Evolutionary conservation across 2,113 vertebrate genomes (phyloP), one percentile per base, ranked within the genome.

Genomic region (Lepus americanus): DNA sequence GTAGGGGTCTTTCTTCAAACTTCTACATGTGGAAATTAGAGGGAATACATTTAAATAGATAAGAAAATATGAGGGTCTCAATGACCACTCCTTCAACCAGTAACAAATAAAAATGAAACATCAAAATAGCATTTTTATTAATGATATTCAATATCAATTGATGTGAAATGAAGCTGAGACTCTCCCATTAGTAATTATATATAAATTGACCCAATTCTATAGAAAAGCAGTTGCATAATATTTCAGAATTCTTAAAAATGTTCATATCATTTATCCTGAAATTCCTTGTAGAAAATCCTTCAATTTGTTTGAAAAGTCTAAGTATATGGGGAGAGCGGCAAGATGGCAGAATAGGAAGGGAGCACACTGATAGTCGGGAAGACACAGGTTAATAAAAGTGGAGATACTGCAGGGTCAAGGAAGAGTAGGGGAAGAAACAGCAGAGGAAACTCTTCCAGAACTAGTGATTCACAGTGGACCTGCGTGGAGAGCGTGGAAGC

Each of bases 81-180:
- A 7, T 3, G 83, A 51, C 39, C 49, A 59, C 93, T 14, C 66
- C 69, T 82, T 86, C 19, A 93, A 64, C n/a, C 22, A 22, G 1
- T 66, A n/a, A 92, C 36, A 79, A 63, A 69, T 74, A 31, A 53
- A 93, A 97, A 91, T 19, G 36, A 76, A 93, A 74, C 3, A 85
- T 73, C 6, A 92, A 92, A 76, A 59, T 83, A 44, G 10, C 12
- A 69, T 44, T 90, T 81, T 85, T 81, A 67, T 53, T 36, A 64
- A 9, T 61, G 63, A 84, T 67, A 55, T 9, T 84, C 29, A 49
- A 4, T 19, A n/a, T 89, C 92, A 78, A 44, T 25, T 22, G 67
- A 8, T 39, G 23, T 33, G 39, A 85, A 13, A 27, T 53, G 67
- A 87, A 94, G 33, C 29, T 63, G 16, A 89, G n/a, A 69, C 39